Base-by-base conservation (phyloP, 2,797 vertebrate genomes). In the Microhierax caerulescens region DNA sequence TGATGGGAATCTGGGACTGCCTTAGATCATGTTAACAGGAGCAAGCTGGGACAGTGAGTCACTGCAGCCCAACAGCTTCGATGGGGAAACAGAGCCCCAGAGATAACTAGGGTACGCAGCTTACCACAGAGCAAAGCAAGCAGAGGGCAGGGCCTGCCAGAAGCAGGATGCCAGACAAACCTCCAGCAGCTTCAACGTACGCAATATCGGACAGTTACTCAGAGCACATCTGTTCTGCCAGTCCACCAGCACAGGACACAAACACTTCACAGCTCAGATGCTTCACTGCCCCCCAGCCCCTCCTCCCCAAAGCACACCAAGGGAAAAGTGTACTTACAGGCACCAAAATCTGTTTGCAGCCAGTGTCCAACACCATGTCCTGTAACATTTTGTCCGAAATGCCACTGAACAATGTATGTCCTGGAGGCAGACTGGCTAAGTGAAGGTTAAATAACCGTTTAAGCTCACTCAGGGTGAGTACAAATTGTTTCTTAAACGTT, bases 291-390 rank as follows among this genome's bases (percentile, higher is more conserved):
- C 30, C 36, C 5, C 9, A 24, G 4, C 3, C 10, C 18, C 79
- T 32, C 37, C 32, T 16, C 36, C 83, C 41, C 54, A 37, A 30
- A 91, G 43, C 4, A 47, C 69, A 73, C 39, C 36, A 23, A 68
- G 43, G 8, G 32, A 39, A 67, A 80, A 59, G 37, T 34, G 60
- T 98, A 99, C 99, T 99, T 97, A 99, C 99, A 99, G 99, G 99
- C 99, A 99, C 99, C 98, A 99, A 97, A 91, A 99, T 99, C 98
- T 99, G 99, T 96, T 98, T 99, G 98, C 99, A 99, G 81, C 98
- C 98, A 97, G 98, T 98, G 76, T 98, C 98, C 98, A 99, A 97
- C 87, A 99, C 98, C 90, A 99, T 98, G 94, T 99, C 99, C 98
- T 99, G 99, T 19, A 99, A 98, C 98, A 99, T 98, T 97, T 99